phyloP scores from a whole-genome alignment of 2,888 invertebrate species.

The Willowsia nigromaculata region DNA sequence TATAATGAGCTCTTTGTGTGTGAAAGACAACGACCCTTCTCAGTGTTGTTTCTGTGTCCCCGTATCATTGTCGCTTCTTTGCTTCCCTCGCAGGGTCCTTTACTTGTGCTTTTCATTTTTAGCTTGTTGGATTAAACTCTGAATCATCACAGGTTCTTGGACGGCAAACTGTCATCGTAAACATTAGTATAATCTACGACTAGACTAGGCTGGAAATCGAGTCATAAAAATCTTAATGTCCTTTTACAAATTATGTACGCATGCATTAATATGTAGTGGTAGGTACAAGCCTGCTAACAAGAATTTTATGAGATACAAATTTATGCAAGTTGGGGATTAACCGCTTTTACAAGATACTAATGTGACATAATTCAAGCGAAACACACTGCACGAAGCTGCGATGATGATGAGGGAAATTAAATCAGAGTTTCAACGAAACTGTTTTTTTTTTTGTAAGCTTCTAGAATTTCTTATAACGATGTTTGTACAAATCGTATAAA shows the following conservation, averaged over 20 bases:
- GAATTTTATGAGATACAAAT: constrained; percentile 58
- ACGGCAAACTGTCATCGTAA: constrained; percentile 29
- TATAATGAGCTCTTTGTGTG: constrained; percentile 37
- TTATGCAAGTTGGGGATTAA: constrained; percentile 51
- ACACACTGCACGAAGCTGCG: neutral
- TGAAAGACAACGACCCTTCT: neutral
- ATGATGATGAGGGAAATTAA: neutral
- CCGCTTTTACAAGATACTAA: constrained; percentile 7
- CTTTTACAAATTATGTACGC: neutral
- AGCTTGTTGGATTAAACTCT: neutral
- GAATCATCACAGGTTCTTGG: constrained; percentile 20
- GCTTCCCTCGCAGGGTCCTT: neutral
- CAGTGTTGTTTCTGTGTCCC: too few species aligned
- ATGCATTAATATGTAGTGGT: constrained; percentile 7
- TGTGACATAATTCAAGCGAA: neutral
- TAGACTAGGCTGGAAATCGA: neutral
- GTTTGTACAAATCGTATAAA: neutral
- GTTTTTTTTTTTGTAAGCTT: neutral
- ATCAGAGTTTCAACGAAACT: neutral
- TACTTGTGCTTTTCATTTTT: neutral
- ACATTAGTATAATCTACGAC: neutral
- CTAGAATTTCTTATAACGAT: too few species aligned
- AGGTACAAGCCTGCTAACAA: constrained; percentile 38
- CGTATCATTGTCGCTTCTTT: neutral
- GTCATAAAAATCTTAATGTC: neutral